These are phyloP conservation scores for Calonectris borealis DNA, from an alignment of 2,113 vertebrate species.

Conservation along the genomic window DNA sequence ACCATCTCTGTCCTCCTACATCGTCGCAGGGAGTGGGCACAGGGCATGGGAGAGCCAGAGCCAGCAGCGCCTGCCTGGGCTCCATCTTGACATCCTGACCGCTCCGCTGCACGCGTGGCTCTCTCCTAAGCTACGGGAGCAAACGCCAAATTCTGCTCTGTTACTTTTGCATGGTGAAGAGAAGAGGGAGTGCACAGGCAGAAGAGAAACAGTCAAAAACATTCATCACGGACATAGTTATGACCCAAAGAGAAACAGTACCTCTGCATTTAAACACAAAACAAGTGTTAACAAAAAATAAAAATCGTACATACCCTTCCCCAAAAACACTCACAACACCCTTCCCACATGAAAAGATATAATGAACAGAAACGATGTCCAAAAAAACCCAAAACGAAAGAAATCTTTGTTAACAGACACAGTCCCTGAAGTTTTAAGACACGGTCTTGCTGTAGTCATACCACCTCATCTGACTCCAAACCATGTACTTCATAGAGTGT, in stretches of 20 bases:
- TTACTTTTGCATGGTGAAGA: neutral
- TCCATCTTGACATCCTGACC: fast-evolving
- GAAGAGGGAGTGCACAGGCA: neutral
- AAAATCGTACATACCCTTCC: neutral
- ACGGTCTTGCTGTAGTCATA: constrained; percentile 75
- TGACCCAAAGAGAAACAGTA: constrained; percentile 54
- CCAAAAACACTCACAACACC: constrained; percentile 11
- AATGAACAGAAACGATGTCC: constrained; percentile 30
- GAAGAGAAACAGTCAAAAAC: neutral
- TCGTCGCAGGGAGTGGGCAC: neutral
- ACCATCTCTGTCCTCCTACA: neutral
- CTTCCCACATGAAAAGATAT: neutral
- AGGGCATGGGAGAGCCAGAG: neutral
- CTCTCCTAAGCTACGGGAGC: neutral
- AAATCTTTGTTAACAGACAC: constrained; percentile 49
- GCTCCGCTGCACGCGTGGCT: fast-evolving
- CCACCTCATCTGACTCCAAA: constrained; percentile 95
- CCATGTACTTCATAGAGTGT: constrained; percentile 90
- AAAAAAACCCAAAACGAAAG: neutral
- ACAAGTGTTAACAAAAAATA: neutral
- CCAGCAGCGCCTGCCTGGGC: neutral
- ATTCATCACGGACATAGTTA: neutral
- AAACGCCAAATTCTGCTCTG: constrained; percentile 3
- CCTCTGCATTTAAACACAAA: constrained; percentile 66
- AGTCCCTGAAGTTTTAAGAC: constrained; percentile 71